Base-by-base conservation (phyloP, 1,140 invertebrate species). In the Drosophila paulistorum region DNA sequence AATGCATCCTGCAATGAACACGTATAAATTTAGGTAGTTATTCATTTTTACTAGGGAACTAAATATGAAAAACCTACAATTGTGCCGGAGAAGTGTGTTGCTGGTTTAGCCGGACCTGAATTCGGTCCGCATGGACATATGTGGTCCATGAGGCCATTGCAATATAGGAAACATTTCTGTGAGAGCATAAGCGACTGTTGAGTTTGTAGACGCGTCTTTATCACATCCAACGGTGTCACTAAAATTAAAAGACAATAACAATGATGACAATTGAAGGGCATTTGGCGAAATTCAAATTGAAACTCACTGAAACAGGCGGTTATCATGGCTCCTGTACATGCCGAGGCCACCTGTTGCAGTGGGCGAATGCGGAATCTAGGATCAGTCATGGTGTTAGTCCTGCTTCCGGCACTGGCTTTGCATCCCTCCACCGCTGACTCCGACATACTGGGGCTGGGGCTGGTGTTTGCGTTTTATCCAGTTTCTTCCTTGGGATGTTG, bases 111-210 rank as follows among this genome's bases (percentile, higher is more conserved):
- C 2, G 63, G 45, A 20, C 58, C 33, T 4, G 94, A 93, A 74
- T 93, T 93, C 10, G 94, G 94, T 55, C 94, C 92, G 93, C 97
- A 98, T n/a, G 95, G 95, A 93, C 98, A 99, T n/a, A 99, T 92
- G 92, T 99, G 98, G 93, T 99, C 99, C 98, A 99, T 99, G n/a
- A 99, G 93, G 0, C 98, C 98, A 94, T 99, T 99, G 90, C 98
- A 99, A 92, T 99, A 99, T 9, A 99, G 92, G 92, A 98, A 99
- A 93, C 98, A 99, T 92, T 97, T 96, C 65, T 98, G 97, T 20
- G 95, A 96, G 6, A 96, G 67, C 54, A 96, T 30, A 0, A 74
- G 69, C 30, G 86, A 84, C 17, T 98, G 96, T 92, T 99, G 98
- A 3, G 97, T 95, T 94, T 99, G 99, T 45, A 99, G 93, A 35